Conservation (phyloP, 2,888 invertebrate species). For the Steinernema scapterisci region DNA sequence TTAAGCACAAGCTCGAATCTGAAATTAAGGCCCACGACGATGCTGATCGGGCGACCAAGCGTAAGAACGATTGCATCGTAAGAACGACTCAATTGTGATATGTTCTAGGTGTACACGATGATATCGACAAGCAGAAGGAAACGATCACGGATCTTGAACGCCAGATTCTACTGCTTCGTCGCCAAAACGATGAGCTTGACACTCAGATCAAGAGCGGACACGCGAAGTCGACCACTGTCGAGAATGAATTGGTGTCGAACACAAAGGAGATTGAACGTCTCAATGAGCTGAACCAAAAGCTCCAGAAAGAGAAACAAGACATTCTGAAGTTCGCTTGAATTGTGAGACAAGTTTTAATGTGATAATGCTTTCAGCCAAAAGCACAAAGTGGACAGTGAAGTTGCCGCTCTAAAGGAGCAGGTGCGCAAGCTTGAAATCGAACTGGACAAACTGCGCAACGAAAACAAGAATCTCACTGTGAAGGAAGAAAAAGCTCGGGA, state of each 20-base stretch:
- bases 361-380: constrained; percentile 54
- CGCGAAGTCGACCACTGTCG: constrained; percentile 61
- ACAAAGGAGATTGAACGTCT: constrained; percentile 62
- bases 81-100: neutral
- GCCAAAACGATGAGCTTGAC: constrained; percentile 66
- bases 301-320: constrained; percentile 65
- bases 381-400: constrained; percentile 60
- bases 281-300: constrained; percentile 61
- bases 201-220: constrained; percentile 64
- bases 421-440: constrained; percentile 63
- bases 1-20: constrained; percentile 56
- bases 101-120: constrained; percentile 47
- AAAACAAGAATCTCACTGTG: constrained; percentile 48
- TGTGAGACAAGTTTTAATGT: neutral
- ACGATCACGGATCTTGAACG: constrained; percentile 60
- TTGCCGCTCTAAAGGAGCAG: constrained; percentile 57
- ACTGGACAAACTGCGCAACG: constrained; percentile 59
- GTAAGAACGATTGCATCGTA: neutral
- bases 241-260: constrained; percentile 58
- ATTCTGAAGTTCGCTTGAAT: constrained; percentile 50
- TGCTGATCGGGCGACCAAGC: constrained; percentile 37
- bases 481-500: constrained; percentile 57
- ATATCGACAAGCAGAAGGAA: constrained; percentile 58
- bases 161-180: constrained; percentile 60
- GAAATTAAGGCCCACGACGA: constrained; percentile 50